A percentile compares a stretch with the other conserved stretches of the same genome.
These are phyloP conservation scores for Ptychoptera albimana DNA, from an alignment of 2,888 invertebrate genomes.

Conservation along the genomic window DNA sequence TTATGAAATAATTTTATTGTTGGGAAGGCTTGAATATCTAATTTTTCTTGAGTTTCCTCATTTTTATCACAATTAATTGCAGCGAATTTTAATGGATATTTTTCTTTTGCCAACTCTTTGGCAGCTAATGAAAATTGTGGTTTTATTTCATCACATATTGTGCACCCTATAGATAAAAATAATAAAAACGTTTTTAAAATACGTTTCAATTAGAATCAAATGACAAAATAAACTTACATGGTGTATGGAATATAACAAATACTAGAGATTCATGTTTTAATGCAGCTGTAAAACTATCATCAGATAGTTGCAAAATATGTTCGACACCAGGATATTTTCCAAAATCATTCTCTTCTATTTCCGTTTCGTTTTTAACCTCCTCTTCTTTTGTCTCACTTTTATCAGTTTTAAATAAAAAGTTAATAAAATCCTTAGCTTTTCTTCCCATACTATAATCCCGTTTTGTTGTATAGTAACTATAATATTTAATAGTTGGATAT, in stretches of 20 bases:
- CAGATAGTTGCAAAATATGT: slow-evolving; percentile 33
- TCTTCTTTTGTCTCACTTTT: slow-evolving; percentile 21
- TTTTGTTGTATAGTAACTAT: slow-evolving; percentile 56
- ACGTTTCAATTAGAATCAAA: no score
- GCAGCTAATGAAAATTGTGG: slow-evolving; percentile 46
- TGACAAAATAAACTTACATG: slow-evolving; percentile 44
- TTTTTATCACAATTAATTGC: slow-evolving; percentile 53
- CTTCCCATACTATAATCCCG: slow-evolving; percentile 58
- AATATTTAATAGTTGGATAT: slow-evolving; percentile 77
- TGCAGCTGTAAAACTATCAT: slow-evolving; percentile 48
- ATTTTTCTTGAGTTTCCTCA: slow-evolving; percentile 38
- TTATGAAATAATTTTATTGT: slow-evolving; percentile 45
- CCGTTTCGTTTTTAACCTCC: slow-evolving; percentile 20
- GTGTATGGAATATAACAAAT: slow-evolving; percentile 75
- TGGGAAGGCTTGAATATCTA: slow-evolving; percentile 46
- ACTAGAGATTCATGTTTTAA: slow-evolving; percentile 65
- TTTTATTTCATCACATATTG: slow-evolving; percentile 51
- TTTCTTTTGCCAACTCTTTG: slow-evolving; percentile 11
- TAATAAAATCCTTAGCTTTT: slow-evolving; percentile 51
- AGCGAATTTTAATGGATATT: slow-evolving; percentile 28
- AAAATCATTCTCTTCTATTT: slow-evolving; percentile 28
- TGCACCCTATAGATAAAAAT: slow-evolving; percentile 42
- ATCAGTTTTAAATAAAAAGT: slow-evolving; percentile 39
- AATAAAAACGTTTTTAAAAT: slow-evolving; percentile 2
- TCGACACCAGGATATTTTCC: slow-evolving; percentile 28